Conservation (phyloP, 2,888 invertebrate species). For the Dioctria rufipes region DNA sequence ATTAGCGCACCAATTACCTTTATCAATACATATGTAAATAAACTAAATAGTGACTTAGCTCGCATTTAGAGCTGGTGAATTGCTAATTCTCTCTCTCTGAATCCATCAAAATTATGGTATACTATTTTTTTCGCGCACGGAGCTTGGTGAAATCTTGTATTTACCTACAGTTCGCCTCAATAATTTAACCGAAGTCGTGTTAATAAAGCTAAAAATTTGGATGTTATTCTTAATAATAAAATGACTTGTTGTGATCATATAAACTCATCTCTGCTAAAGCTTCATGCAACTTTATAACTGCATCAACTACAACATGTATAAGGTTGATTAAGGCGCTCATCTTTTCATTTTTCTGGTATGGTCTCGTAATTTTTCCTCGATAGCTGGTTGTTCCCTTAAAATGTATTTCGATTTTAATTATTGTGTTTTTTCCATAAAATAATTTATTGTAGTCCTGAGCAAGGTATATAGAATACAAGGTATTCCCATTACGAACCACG, state of each 20-base stretch:
- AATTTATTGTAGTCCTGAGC: too few species aligned
- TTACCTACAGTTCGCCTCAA: not conserved
- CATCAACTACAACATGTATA: not conserved
- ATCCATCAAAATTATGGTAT: not conserved
- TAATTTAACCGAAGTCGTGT: not conserved
- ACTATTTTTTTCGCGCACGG: not conserved
- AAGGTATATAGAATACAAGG: too few species aligned
- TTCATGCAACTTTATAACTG: not conserved
- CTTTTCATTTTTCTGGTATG: not conserved
- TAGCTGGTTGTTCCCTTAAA: not conserved
- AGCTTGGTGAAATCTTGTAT: not conserved
- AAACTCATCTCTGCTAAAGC: not conserved
- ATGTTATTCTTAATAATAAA: not conserved
- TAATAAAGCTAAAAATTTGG: not conserved
- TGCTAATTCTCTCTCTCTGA: not conserved
- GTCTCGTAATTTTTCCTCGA: not conserved
- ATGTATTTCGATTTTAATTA: not conserved
- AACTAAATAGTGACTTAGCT: constrained; percentile 5
- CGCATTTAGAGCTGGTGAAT: not conserved
- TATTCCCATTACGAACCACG: too few species aligned
- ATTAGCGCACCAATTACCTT: not conserved
- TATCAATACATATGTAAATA: not conserved
- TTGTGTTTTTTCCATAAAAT: not conserved
- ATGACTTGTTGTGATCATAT: not conserved
- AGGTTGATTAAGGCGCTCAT: not conserved